These are phyloP conservation scores for Neotragus pygmaeus DNA, from an alignment of 2,113 vertebrate genomes.

Conservation along the genomic window DNA sequence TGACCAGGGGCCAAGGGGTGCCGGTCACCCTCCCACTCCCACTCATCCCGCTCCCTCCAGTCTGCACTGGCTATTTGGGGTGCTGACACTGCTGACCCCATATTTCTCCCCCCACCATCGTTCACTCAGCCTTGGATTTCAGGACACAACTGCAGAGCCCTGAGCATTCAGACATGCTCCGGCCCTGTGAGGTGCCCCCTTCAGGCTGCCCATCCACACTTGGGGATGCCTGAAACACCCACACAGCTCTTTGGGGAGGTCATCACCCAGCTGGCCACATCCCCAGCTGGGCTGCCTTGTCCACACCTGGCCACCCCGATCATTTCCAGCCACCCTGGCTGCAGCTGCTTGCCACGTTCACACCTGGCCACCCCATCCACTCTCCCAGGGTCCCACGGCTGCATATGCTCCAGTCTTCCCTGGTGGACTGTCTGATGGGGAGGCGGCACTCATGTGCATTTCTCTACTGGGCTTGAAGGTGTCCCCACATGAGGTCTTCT, in stretches of 20 bases:
- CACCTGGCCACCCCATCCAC: not conserved
- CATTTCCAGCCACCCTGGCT: not conserved
- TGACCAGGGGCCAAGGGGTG: not conserved
- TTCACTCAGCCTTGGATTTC: not conserved
- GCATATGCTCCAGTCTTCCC: not conserved
- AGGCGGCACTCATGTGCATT: not conserved
- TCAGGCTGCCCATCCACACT: not conserved
- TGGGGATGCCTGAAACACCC: not conserved
- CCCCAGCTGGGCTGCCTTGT: not conserved
- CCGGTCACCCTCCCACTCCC: rapidly evolving
- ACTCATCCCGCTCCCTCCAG: rapidly evolving
- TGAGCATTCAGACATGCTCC: not conserved
- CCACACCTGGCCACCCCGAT: not conserved
- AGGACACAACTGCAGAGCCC: not conserved
- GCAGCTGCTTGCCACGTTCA: not conserved
- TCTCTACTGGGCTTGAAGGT: not conserved
- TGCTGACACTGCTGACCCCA: not conserved
- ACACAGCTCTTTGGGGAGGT: not conserved
- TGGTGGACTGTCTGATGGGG: not conserved
- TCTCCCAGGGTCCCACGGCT: not conserved
- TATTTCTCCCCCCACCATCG: no score
- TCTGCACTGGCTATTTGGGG: not conserved
- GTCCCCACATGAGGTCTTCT: rapidly evolving
- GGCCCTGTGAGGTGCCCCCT: not conserved
- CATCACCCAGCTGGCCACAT: not conserved